Base-by-base conservation (phyloP, 2,888 invertebrate genomes). In the Eupithecia abbreviata region DNA sequence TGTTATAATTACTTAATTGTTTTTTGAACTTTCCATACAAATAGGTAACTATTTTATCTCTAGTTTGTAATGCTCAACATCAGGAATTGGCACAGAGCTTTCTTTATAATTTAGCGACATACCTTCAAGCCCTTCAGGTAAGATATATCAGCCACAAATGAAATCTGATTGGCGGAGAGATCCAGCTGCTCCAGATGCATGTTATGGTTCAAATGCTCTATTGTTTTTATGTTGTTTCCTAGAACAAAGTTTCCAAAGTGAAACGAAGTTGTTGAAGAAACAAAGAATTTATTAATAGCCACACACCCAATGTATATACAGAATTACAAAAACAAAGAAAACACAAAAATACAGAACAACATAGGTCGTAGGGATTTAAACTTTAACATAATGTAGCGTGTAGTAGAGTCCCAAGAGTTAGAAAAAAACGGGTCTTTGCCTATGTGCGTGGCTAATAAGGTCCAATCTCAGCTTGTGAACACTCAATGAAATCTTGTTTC, bases 221-320 rank as follows among this genome's bases (percentile, higher is more conserved):
- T 98, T n/a, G 97, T 97, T 96, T 98, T 98, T 85, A 99, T 98
- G 87, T 97, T 98, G 93, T 99, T 99, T 80, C 98, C 98, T 91
- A 97, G 30, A 62, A 62, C 62, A 30, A 30, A 62, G 30, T 30
- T 62, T 62, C 12, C 4, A 10, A 10, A 18, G 30, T 62, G 51
- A 51, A 51, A n/a, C n/a, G n/a, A n/a, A n/a, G n/a, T n/a, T n/a
- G n/a, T n/a, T n/a, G n/a, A n/a, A 30, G 30, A 30, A 30, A 30
- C 1, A 30, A 30, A 30, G 30, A 30, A 30, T 30, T 30, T 30
- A 30, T 30, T 30, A 30, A 30, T 30, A 30, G 30, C 30, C 30
- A 30, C 30, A 30, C 30, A 30, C 30, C 30, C 30, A 30, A 30
- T 30, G 30, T 30, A 30, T 30, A 1, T 30, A 30, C 30, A 30